Evolutionary conservation across 2,113 vertebrate genomes (phyloP).

Genomic region (Collichthys lucidus): DNA sequence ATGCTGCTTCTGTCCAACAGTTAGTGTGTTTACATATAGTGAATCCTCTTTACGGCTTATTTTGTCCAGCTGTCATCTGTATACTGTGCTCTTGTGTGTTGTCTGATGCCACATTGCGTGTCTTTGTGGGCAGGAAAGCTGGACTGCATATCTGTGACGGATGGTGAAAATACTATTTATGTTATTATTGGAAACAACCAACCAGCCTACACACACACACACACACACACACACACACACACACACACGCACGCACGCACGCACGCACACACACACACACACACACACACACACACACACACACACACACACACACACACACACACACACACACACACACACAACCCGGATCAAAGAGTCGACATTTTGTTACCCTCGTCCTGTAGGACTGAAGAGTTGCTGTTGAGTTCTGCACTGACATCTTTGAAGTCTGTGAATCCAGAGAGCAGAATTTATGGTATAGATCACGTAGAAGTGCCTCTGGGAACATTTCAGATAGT

Average conservation of each 20-base stretch:
- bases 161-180: neutral
- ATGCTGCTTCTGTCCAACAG: neutral
- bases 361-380: neutral
- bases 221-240: no score
- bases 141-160: neutral
- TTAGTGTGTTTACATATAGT: neutral
- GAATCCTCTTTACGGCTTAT: neutral
- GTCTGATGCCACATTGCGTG: neutral
- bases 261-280: no score
- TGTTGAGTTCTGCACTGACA: neutral
- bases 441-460: neutral
- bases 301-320: neutral
- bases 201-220: neutral
- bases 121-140: neutral
- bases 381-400: neutral
- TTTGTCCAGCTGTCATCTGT: neutral
- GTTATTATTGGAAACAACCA: conserved; percentile 1
- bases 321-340: neutral
- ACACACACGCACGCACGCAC: no score
- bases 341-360: neutral
- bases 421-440: neutral
- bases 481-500: neutral
- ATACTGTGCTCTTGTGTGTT: neutral
- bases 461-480: neutral
- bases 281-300: neutral